Evolutionary conservation across 2,113 vertebrate genomes (phyloP).

Genomic region (Colossoma macropomum): DNA sequence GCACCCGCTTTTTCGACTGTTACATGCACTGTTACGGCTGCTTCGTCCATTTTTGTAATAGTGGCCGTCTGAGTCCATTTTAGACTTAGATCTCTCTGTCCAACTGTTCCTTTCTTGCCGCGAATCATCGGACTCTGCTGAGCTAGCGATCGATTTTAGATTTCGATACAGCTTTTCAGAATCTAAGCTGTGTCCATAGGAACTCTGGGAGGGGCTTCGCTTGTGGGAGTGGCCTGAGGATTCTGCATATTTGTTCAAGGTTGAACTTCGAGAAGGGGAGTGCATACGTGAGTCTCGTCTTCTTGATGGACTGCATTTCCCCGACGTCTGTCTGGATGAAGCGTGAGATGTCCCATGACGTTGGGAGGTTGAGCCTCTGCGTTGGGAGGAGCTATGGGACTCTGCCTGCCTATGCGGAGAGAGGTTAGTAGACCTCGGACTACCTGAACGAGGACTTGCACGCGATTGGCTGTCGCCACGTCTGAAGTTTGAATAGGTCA

Average conservation of each 20-base stretch:
- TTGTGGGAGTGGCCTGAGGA: conserved; percentile 36
- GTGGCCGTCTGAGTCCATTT: conserved; percentile 25
- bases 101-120: conserved; percentile 48
- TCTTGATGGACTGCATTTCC: conserved; percentile 73
- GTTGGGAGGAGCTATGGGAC: conserved; percentile 46
- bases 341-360: conserved; percentile 63
- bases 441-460: conserved; percentile 66
- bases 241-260: conserved; percentile 60
- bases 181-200: conserved; percentile 73
- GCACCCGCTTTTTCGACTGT: conserved; percentile 37
- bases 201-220: conserved; percentile 72
- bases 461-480: conserved; percentile 64
- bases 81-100: conserved; percentile 44
- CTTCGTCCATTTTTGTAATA: conserved; percentile 25
- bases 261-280: conserved; percentile 53
- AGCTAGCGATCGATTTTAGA: conserved; percentile 73
- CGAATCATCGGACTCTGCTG: conserved; percentile 58
- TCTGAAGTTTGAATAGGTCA: conserved; percentile 80
- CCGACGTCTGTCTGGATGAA: conserved; percentile 71
- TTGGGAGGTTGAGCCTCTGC: conserved; percentile 37
- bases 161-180: conserved; percentile 78
- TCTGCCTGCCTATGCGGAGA: conserved; percentile 65
- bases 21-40: conserved; percentile 23
- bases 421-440: conserved; percentile 72
- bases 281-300: conserved; percentile 65